Evolutionary conservation across 2,113 vertebrate species (phyloP).

Genomic region (Tichodroma muraria): DNA sequence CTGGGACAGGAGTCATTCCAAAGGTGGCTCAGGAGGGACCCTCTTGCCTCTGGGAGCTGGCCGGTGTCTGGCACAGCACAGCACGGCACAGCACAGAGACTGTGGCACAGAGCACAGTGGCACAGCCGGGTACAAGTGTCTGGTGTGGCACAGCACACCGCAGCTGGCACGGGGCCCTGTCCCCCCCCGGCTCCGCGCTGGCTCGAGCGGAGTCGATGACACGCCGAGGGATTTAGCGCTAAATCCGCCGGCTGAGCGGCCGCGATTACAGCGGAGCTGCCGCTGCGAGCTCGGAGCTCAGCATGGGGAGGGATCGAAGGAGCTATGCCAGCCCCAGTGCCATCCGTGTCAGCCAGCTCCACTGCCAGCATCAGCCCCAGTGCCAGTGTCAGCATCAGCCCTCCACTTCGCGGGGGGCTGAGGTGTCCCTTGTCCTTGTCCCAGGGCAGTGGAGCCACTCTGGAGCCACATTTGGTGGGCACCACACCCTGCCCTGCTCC

Average conservation of each 20-base stretch:
- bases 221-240: constrained; percentile 5
- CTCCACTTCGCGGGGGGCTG: neutral
- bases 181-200: neutral
- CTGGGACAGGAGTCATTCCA: neutral
- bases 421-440: no score
- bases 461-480: fast-evolving
- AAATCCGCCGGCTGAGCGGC: constrained; percentile 12
- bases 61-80: neutral
- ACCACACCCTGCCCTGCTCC: fast-evolving
- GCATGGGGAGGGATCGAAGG: neutral
- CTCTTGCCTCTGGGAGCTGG: neutral
- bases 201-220: neutral
- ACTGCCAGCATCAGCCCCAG: neutral
- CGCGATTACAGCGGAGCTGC: neutral
- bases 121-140: neutral
- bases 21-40: neutral
- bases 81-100: neutral
- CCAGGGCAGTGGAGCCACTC: fast-evolving
- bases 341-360: neutral
- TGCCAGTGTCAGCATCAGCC: neutral
- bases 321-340: neutral
- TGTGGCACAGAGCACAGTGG: neutral
- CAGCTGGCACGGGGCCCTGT: neutral
- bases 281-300: neutral
- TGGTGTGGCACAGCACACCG: neutral